Conservation (phyloP, 1,140 invertebrate genomes). For the Rhynchophorus ferrugineus region DNA sequence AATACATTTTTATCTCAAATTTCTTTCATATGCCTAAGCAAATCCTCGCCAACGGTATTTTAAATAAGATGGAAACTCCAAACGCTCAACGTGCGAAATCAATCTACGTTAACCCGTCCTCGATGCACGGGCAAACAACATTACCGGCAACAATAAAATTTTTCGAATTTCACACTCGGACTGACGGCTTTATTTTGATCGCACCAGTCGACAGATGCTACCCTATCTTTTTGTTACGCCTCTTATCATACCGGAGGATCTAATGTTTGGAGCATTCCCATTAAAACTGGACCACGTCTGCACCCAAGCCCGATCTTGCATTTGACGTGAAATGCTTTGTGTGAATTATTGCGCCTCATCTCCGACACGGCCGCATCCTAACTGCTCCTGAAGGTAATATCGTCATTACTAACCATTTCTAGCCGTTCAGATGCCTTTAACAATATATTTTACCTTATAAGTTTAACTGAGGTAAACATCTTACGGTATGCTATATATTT, state of each 20-base stretch:
- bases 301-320: background rate
- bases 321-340: constrained; percentile 4
- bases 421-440: no score
- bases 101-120: no score
- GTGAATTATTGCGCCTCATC: constrained; percentile 3
- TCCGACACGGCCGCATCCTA: background rate
- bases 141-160: background rate
- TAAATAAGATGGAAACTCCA: no score
- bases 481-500: no score
- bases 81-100: no score
- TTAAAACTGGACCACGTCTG: constrained; percentile 3
- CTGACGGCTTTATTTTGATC: constrained; percentile 3
- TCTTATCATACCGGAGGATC: background rate
- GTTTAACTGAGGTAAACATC: no score
- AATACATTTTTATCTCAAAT: no score
- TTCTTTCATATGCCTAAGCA: no score
- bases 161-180: background rate
- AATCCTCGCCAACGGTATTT: no score
- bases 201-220: background rate
- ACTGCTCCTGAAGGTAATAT: background rate
- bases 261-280: constrained; percentile 2
- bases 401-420: no score
- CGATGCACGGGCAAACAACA: no score
- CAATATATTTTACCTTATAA: no score
- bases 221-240: background rate